phyloP scores from a whole-genome alignment of 2,113 vertebrate species.

The Rhegmatorhina hoffmannsi region DNA sequence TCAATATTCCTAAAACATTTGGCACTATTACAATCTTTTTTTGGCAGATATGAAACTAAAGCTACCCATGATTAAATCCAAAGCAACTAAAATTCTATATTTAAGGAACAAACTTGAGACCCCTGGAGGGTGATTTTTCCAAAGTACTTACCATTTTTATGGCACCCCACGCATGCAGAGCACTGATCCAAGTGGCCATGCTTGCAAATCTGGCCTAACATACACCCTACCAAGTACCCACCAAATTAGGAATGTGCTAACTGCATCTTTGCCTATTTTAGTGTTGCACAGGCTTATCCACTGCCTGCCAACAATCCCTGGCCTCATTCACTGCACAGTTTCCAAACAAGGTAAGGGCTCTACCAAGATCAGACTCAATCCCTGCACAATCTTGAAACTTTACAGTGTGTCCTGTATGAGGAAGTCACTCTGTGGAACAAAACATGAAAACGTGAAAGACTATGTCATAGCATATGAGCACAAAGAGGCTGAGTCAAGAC shows the following conservation, averaged over 20 bases:
- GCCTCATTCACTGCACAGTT: not conserved
- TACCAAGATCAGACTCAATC: not conserved
- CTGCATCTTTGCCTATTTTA: not conserved
- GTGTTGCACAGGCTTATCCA: not conserved
- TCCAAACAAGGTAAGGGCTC: not conserved
- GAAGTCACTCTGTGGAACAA: not conserved
- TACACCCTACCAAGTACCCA: not conserved
- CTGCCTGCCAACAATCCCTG: not conserved
- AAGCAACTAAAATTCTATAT: not conserved
- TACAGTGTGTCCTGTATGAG: not conserved
- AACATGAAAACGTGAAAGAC: not conserved
- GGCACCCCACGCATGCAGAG: not conserved
- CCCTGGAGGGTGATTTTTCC: not conserved
- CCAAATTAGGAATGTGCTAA: not conserved
- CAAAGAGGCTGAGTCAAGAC: not conserved
- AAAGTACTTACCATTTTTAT: not conserved
- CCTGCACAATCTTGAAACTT: not conserved
- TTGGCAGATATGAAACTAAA: not conserved
- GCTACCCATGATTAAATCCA: not conserved
- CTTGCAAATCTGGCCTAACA: not conserved
- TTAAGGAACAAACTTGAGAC: not conserved
- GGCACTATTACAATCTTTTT: not conserved
- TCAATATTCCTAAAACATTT: not conserved
- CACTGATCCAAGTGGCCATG: not conserved
- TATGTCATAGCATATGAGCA: not conserved